phyloP scores from a whole-genome alignment of 1,140 invertebrate genomes.

The Pogonognathellus flavescens region DNA sequence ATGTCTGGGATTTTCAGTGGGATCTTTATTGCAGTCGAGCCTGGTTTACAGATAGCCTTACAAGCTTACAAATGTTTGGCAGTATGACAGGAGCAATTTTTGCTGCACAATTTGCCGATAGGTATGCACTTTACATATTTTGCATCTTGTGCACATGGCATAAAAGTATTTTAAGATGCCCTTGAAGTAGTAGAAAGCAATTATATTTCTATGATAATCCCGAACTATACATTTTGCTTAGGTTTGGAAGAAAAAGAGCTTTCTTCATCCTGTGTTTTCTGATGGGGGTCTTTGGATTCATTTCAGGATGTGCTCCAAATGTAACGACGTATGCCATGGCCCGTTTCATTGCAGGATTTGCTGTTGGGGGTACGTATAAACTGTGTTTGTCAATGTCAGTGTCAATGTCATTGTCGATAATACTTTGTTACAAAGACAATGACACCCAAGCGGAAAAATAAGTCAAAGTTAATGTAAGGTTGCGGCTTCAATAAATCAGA shows the following conservation, averaged over 20 bases:
- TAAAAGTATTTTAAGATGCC: constrained; percentile 35
- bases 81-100: constrained; percentile 20
- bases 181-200: constrained; percentile 5
- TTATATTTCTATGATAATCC: not conserved
- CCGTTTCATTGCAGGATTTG: constrained; percentile 26
- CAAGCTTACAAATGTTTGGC: constrained; percentile 52
- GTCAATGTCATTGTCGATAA: not conserved
- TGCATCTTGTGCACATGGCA: not conserved
- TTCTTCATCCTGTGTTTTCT: constrained; percentile 27
- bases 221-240: constrained; percentile 3
- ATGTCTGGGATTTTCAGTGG: constrained; percentile 45
- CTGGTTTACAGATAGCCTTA: constrained; percentile 45
- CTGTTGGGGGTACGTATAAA: constrained; percentile 44
- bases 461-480: not conserved
- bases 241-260: constrained; percentile 49
- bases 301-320: constrained; percentile 1
- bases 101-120: constrained; percentile 47
- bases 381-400: constrained; percentile 39
- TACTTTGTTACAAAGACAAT: not conserved
- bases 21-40: constrained; percentile 33
- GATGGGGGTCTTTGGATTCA: constrained; percentile 30
- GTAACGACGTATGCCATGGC: constrained; percentile 9
- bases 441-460: not conserved
- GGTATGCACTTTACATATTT: constrained; percentile 28
- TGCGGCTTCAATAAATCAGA: not conserved